Percentiles rank a stretch among this genome's conserved stretches.
These are phyloP conservation scores for Crocuta crocuta DNA, from an alignment of 2,113 vertebrate species.

Conservation along the genomic window DNA sequence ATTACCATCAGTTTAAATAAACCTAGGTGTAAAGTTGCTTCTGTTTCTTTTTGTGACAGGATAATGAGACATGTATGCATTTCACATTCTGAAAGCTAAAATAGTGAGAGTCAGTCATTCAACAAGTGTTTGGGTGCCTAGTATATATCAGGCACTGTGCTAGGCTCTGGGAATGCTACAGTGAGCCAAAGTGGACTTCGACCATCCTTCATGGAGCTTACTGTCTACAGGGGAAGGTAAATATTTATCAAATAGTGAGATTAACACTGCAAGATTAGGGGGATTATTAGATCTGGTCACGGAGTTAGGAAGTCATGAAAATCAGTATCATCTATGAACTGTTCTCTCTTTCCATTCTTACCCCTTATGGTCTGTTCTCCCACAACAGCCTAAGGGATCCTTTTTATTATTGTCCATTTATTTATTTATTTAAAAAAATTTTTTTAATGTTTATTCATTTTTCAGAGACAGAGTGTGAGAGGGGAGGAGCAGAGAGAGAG, in stretches of 20 bases:
- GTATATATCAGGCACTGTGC: not conserved
- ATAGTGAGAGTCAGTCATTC: not conserved
- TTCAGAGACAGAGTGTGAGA: too few species aligned
- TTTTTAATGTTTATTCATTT: too few species aligned
- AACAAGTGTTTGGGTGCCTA: not conserved
- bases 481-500: too few species aligned
- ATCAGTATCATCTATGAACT: not conserved
- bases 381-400: not conserved
- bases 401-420: not conserved
- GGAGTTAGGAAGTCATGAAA: not conserved
- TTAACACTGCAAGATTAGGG: not conserved
- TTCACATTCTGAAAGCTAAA: not conserved
- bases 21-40: not conserved
- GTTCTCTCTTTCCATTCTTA: not conserved
- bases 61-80: not conserved
- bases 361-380: not conserved
- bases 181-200: not conserved
- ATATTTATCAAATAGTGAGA: not conserved
- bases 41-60: not conserved
- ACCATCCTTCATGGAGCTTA: not conserved
- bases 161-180: not conserved
- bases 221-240: not conserved
- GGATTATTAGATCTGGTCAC: not conserved
- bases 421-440: too few species aligned
- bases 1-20: not conserved